Base-by-base conservation (phyloP, 2,113 vertebrate species). In the Podiceps cristatus region DNA sequence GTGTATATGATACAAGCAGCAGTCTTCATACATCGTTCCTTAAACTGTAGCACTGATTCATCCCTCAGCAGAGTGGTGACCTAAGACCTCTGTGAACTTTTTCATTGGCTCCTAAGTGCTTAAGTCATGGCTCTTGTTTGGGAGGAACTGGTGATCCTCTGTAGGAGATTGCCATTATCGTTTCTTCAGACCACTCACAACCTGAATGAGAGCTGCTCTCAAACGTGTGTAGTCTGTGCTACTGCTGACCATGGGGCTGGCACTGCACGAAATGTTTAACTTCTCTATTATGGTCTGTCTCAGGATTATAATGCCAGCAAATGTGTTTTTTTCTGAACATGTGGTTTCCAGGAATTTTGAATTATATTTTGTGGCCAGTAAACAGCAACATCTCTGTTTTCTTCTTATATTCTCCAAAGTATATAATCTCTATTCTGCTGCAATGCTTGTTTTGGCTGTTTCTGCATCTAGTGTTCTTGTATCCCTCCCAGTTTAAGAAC, bases 1-100 rank as follows among this genome's bases (percentile, higher is more conserved):
- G 31, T 7, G 9, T 28, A 3, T 15, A 7, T 49, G 35, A 9
- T 47, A 22, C 17, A 47, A 11, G 10, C 18, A 24, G 47, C 27
- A 19, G 18, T 64, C 58, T 75, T 49, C 52, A 18, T 35, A 7
- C 0, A 0, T 45, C 1, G 0, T 71, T 90, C n/a, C 55, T 76
- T 69, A 6, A 14, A 14, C n/a, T 53, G 37, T 22, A 64, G 33
- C 13, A 2, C 45, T 11, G 31, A 55, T 82, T 79, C 58, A 49
- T 63, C 63, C 55, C 50, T 25, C n/a, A 63, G 47, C 42, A 66
- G 15, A 82, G 50, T 18, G 31, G 50, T 79, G 45, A 77, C 9
- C 7, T 13, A 66, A 50, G 31, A n/a, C 37, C 31, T 44, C 14
- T 72, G 74, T 63, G 47, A 42, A 4, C 11, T 58, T 45, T 85